phyloP scores from a whole-genome alignment of 2,113 vertebrate species.

The Toxotes chatareus region DNA sequence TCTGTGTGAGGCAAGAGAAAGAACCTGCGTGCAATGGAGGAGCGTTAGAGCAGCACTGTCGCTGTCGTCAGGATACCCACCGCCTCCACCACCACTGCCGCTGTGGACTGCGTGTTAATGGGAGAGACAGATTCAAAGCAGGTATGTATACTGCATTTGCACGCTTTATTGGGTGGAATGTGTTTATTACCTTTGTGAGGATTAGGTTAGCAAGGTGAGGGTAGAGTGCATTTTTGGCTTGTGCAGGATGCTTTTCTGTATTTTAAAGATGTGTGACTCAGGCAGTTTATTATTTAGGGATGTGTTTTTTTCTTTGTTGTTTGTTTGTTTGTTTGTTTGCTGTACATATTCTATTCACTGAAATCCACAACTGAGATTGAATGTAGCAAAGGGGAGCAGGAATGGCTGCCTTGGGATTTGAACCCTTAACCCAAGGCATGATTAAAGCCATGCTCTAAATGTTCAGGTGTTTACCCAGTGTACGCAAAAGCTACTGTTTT shows the following conservation, averaged over 20 bases:
- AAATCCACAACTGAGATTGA: neutral
- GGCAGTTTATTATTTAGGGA: neutral
- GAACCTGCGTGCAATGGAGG: constrained; percentile 72
- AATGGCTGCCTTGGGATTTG: constrained; percentile 1
- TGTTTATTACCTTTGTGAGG: constrained; percentile 5
- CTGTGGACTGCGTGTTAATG: constrained; percentile 50
- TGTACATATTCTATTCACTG: neutral
- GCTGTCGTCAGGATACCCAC: constrained; percentile 42
- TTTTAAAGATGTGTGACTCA: constrained; percentile 24
- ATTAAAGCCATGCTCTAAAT: neutral
- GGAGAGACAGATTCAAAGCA: constrained; percentile 48
- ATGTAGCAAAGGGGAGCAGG: neutral
- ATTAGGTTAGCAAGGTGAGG: constrained; percentile 33
- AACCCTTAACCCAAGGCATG: constrained; percentile 5
- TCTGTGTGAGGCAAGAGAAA: constrained; percentile 63
- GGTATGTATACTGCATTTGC: constrained; percentile 32
- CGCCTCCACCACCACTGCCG: constrained; percentile 13
- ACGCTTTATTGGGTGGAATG: constrained; percentile 12
- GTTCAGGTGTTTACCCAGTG: neutral
- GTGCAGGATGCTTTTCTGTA: constrained; percentile 12
- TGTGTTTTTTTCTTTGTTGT: neutral
- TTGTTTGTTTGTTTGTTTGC: neutral
- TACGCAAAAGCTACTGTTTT: neutral
- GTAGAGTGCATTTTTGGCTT: constrained; percentile 22
- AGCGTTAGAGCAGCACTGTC: constrained; percentile 48